phyloP scores from a whole-genome alignment of 1,140 invertebrate species.

The Hyphantria cunea region DNA sequence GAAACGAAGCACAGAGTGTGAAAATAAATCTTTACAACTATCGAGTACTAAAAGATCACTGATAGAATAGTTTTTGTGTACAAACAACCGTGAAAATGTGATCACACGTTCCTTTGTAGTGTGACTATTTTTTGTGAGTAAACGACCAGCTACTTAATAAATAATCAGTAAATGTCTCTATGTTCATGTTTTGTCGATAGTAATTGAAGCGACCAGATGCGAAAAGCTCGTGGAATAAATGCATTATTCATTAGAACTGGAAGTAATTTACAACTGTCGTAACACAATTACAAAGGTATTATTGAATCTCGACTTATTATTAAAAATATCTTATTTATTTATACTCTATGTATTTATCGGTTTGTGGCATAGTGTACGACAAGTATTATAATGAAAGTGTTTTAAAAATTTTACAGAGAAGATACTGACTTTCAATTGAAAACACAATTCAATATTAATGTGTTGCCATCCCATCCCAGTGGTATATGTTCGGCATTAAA shows the following conservation, averaged over 20 bases:
- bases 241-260: conserved; percentile 20
- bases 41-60: conserved; percentile 3
- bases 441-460: background rate
- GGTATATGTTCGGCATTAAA: background rate
- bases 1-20: background rate
- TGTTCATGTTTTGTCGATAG: background rate
- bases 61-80: conserved; percentile 2
- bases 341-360: no score
- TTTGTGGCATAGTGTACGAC: no score
- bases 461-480: background rate
- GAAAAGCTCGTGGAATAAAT: conserved; percentile 10
- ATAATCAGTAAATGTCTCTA: background rate
- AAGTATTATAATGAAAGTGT: no score
- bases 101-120: conserved; percentile 22
- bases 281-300: background rate
- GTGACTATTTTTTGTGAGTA: conserved; percentile 9
- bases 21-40: conserved; percentile 3
- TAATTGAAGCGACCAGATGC: background rate
- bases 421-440: background rate
- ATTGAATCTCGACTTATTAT: no score
- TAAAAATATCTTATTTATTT: no score
- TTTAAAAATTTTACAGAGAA: no score
- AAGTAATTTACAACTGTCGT: conserved; percentile 28
- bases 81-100: conserved; percentile 18
- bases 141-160: conserved; percentile 7